These are phyloP conservation scores for Dinoponera quadriceps DNA, from an alignment of 1,140 invertebrate species.

Conservation along the genomic window DNA sequence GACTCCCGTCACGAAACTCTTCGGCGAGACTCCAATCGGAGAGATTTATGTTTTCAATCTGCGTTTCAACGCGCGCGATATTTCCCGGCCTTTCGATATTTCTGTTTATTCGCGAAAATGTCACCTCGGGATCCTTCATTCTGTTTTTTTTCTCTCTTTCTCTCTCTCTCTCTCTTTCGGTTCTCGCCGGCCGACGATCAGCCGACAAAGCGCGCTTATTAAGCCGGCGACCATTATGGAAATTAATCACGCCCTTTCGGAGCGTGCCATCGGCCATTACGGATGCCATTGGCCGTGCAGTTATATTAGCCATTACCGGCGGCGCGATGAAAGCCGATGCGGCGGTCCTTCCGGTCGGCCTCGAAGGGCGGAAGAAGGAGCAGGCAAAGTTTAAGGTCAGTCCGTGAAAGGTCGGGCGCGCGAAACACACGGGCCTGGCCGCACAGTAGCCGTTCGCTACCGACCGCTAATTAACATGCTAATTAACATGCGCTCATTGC, in stretches of 20 bases:
- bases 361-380: slow-evolving; percentile 37
- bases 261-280: slow-evolving; percentile 70
- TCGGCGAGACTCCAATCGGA: no score
- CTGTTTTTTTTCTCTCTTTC: slow-evolving; percentile 18
- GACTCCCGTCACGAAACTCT: no score
- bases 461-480: slow-evolving; percentile 75
- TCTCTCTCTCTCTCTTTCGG: slow-evolving; percentile 19
- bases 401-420: slow-evolving; percentile 58
- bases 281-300: slow-evolving; percentile 42
- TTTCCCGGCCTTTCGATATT: no score
- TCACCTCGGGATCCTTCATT: slow-evolving; percentile 14
- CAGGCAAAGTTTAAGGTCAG: slow-evolving; percentile 53
- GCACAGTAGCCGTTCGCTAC: slow-evolving; percentile 7
- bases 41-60: no score
- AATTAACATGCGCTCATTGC: slow-evolving; percentile 76
- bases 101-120: neutral
- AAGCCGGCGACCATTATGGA: slow-evolving; percentile 72
- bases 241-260: slow-evolving; percentile 77
- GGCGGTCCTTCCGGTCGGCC: slow-evolving; percentile 65
- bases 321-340: slow-evolving; percentile 64
- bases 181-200: slow-evolving; percentile 19
- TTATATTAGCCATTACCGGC: slow-evolving; percentile 57
- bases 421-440: no score
- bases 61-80: no score
- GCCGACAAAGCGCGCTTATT: slow-evolving; percentile 31